These are phyloP conservation scores for Cheilosia vernalis DNA, from an alignment of 2,888 invertebrate species.

Conservation along the genomic window DNA sequence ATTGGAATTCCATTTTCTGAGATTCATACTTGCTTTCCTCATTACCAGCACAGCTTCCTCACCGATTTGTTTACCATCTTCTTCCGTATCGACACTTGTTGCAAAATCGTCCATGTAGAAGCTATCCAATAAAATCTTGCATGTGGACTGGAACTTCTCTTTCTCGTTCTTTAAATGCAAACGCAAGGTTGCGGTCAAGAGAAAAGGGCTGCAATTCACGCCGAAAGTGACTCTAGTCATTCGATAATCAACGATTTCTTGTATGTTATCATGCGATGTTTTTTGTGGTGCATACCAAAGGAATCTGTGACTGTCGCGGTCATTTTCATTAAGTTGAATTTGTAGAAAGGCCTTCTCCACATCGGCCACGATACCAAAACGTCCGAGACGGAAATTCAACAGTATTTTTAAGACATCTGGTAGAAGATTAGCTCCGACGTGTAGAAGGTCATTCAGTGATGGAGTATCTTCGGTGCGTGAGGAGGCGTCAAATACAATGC, in stretches of 20 bases:
- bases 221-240: conserved; percentile 49
- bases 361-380: conserved; percentile 13
- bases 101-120: conserved; percentile 50
- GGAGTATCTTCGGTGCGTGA: conserved; percentile 12
- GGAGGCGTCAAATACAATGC: conserved; percentile 31
- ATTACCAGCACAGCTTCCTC: conserved; percentile 45
- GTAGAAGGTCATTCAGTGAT: conserved; percentile 34
- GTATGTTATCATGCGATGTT: background rate
- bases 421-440: conserved; percentile 16
- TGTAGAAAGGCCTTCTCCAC: conserved; percentile 34
- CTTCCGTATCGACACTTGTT: conserved; percentile 32
- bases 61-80: conserved; percentile 19
- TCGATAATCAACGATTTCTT: conserved; percentile 21
- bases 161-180: no score
- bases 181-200: background rate
- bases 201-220: conserved; percentile 43
- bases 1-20: conserved; percentile 49
- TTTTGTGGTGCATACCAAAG: conserved; percentile 23
- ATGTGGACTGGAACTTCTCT: background rate
- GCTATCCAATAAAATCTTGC: conserved; percentile 5
- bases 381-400: conserved; percentile 31
- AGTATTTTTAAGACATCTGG: conserved; percentile 39
- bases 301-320: conserved; percentile 26
- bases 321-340: conserved; percentile 18
- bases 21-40: conserved; percentile 25